Evolutionary conservation across 2,888 invertebrate species (phyloP), one percentile per base, ranked within the genome.

Genomic region (Agapostemon virescens): DNA sequence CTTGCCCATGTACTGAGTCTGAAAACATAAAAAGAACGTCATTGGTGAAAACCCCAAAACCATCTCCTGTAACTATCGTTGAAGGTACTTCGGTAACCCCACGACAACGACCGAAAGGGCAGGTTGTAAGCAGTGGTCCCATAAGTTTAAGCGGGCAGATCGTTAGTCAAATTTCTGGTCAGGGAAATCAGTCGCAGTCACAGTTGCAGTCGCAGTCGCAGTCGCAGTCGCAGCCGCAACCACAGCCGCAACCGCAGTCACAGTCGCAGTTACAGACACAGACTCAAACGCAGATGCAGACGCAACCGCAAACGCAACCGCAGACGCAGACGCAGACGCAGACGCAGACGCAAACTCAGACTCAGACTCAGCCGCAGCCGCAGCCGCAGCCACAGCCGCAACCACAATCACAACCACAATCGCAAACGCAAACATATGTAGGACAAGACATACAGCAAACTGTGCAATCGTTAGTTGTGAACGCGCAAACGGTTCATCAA

Each of bases 81-180:
- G 95, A 96, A 90, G 96, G 96, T 74, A 97, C 97, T 2, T 96
- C 96, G 85, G 97, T 97, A 36, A 96, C 96, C 71, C 97, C 97
- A 4, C 93, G 97, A 71, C 97, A 97, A 91, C 93, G 97, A 86
- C 97, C 97, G 15, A 97, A 97, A 91, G 96, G 95, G 45, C 92
- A 93, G 77, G 88, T 87, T 26, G 91, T 92, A 3, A 88, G 89
- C 20, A 90, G 91, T 15, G 92, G 92, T 26, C 92, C 92, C 23
- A 92, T 92, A 75, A 92, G 86, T 83, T 84, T 93, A 69, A 89
- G 92, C 69, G 92, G 92, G 3, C 92, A 93, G 73, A 92, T 92
- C 30, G 91, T 92, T n/a, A 88, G 90, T 63, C 92, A 92, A 78
- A 92, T 92, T 87, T 92, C 92, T 4, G 92, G 92, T 4, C 92